Evolutionary conservation across 2,797 vertebrate genomes (phyloP).

Genomic region (Anomalospiza imberbis): DNA sequence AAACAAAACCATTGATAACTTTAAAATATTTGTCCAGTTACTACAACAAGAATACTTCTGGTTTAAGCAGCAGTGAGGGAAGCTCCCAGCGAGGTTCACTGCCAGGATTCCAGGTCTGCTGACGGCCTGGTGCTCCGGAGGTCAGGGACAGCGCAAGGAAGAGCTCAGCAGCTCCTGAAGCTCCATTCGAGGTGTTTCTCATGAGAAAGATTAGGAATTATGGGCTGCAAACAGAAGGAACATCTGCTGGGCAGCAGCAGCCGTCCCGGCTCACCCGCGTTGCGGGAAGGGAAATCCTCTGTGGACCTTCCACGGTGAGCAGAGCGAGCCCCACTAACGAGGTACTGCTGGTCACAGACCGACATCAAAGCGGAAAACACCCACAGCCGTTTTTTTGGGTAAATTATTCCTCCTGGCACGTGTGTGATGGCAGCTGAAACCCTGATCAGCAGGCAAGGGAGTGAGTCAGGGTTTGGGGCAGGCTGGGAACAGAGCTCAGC

Average conservation of each 20-base stretch:
- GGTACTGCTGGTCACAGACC: background rate
- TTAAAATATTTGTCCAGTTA: background rate
- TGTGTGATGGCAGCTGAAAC: background rate
- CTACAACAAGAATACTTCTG: background rate
- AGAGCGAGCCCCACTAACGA: background rate
- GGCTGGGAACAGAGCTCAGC: background rate
- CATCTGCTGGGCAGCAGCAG: background rate
- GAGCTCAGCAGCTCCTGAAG: background rate
- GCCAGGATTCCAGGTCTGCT: background rate
- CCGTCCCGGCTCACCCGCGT: fast-evolving
- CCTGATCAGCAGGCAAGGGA: background rate
- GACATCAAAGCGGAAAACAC: background rate
- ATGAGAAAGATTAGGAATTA: background rate
- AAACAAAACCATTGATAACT: background rate
- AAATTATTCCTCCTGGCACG: background rate
- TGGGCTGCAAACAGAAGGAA: background rate
- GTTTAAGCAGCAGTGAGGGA: background rate
- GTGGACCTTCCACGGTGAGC: fast-evolving
- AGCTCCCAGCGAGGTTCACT: background rate
- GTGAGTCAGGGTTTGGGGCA: background rate
- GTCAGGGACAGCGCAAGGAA: background rate
- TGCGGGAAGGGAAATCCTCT: background rate
- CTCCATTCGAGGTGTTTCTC: background rate
- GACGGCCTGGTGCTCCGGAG: background rate
- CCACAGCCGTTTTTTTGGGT: background rate